A percentile compares a stretch with the other conserved stretches of the same genome.
phyloP scores from a whole-genome alignment of 1,140 invertebrate species.

The Macrobrachium nipponense region DNA sequence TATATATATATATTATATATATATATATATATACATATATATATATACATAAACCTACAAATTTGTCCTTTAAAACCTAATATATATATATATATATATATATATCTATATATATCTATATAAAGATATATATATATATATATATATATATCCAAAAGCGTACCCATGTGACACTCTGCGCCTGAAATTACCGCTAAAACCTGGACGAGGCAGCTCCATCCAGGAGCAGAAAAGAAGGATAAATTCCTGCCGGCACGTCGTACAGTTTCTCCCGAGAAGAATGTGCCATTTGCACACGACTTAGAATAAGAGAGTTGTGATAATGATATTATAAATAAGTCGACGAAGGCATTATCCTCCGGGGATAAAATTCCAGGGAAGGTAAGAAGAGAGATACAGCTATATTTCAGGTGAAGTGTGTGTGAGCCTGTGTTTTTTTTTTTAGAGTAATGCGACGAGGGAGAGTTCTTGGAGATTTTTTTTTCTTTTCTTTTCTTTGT shows the following conservation, averaged over 20 bases:
- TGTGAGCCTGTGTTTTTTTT: no score
- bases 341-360: no score
- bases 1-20: not conserved
- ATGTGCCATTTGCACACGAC: no score
- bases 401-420: no score
- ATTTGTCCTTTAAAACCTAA: no score
- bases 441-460: not conserved
- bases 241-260: not conserved
- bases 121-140: slow-evolving; percentile 18
- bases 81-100: slow-evolving; percentile 10
- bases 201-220: not conserved
- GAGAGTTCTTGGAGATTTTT: not conserved
- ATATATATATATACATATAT: not conserved
- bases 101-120: slow-evolving; percentile 22
- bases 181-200: not conserved
- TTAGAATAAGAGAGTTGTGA: no score
- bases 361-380: no score
- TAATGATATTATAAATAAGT: no score
- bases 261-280: no score
- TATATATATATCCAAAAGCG: not conserved
- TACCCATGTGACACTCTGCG: not conserved
- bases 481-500: not conserved
- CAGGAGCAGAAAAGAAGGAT: not conserved
- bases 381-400: no score
- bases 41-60: not conserved